A percentile compares a stretch with the other conserved stretches of the same genome.
These are phyloP conservation scores for Heterodera schachtii DNA, from an alignment of 1,140 invertebrate genomes.

Conservation along the genomic window DNA sequence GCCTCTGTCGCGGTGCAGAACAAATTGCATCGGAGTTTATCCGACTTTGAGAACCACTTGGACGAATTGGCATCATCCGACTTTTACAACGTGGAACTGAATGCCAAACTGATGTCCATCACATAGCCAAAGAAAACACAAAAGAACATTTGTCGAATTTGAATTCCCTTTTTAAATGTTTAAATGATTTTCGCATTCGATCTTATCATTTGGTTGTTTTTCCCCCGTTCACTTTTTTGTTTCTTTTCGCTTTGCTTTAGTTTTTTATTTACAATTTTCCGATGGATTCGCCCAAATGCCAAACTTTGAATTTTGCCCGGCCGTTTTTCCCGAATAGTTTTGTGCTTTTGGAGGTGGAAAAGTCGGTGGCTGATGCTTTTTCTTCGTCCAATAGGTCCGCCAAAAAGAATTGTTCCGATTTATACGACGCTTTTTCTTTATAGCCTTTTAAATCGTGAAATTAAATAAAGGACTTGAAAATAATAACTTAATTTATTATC, in stretches of 20 bases:
- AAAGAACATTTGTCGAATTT: no score
- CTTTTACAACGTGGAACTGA: constrained; percentile 44
- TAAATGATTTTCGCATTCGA: neutral
- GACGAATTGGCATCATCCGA: constrained; percentile 33
- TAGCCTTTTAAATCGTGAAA: no score
- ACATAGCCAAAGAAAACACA: no score
- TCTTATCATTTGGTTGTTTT: no score
- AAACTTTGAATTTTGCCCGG: neutral
- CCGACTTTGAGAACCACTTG: constrained; percentile 49
- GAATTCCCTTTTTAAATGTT: no score
- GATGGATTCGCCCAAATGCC: neutral
- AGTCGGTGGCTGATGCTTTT: neutral
- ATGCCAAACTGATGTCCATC: constrained; percentile 35
- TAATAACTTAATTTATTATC: no score
- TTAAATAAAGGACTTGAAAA: no score
- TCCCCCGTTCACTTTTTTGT: neutral
- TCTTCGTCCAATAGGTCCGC: no score
- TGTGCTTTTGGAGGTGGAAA: constrained; percentile 2
- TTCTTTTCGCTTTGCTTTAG: neutral
- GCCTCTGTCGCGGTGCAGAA: constrained; percentile 40
- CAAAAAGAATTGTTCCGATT: no score
- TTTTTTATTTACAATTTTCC: neutral
- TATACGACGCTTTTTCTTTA: no score
- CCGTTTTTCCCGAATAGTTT: neutral
- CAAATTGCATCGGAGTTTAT: constrained; percentile 43